Conservation (phyloP, 1,140 invertebrate species). For the Araneus ventricosus region DNA sequence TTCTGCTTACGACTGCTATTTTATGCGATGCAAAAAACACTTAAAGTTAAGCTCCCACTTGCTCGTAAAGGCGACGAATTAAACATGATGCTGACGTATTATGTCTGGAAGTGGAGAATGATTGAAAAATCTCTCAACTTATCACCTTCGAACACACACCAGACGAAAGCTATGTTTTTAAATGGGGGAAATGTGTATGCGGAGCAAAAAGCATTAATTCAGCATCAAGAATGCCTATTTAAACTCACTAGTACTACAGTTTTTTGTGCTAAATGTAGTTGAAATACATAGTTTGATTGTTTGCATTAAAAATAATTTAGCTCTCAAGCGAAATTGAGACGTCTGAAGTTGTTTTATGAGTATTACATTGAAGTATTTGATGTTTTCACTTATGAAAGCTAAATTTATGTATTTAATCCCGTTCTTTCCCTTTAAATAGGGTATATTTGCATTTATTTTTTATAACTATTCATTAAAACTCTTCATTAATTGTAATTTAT, state of each 20-base stretch:
- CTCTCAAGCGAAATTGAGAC: no score
- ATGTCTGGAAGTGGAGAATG: conserved; percentile 25
- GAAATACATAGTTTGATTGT: background rate
- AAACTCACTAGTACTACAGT: background rate
- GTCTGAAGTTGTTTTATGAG: no score
- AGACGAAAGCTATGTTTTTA: conserved; percentile 10
- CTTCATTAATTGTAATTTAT: no score
- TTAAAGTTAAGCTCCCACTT: conserved; percentile 45
- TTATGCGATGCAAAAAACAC: conserved; percentile 21
- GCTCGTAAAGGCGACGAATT: background rate
- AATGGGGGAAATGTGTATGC: background rate
- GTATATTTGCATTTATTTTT: no score
- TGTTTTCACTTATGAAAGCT: no score
- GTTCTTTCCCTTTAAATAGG: no score
- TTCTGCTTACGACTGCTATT: conserved; percentile 61
- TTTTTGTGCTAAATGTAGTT: background rate
- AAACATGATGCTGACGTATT: conserved; percentile 37
- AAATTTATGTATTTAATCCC: no score
- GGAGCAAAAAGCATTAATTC: background rate
- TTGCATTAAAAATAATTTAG: background rate
- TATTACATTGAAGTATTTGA: no score
- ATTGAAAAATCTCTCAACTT: conserved; percentile 20
- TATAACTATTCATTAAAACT: no score
- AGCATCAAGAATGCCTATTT: background rate
- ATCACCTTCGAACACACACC: conserved; percentile 11